These are phyloP conservation scores for Steromphala cineraria DNA, from an alignment of 2,888 invertebrate species.

Conservation along the genomic window DNA sequence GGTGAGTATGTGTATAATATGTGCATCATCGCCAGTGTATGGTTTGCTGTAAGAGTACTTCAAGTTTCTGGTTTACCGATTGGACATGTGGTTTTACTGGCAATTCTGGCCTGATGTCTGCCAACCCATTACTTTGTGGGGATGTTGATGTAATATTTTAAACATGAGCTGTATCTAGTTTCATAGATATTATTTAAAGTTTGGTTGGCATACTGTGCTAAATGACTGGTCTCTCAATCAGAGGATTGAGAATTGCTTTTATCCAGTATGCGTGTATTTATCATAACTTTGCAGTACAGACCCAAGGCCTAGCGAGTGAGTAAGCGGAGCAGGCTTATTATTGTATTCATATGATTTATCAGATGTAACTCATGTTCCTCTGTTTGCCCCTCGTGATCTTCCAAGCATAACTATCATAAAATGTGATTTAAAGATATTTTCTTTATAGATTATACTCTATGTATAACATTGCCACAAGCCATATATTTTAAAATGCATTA, in stretches of 20 bases:
- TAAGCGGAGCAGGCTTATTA: background rate
- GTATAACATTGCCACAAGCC: conserved; percentile 11
- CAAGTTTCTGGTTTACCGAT: background rate
- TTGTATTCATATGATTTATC: conserved; percentile 12
- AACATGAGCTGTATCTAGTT: conserved; percentile 20
- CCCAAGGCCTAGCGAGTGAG: background rate
- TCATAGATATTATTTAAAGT: conserved; percentile 21
- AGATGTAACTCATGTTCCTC: background rate
- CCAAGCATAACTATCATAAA: conserved; percentile 17
- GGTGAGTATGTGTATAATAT: background rate
- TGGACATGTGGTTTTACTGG: conserved; percentile 7
- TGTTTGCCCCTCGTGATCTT: conserved; percentile 16
- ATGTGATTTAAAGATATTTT: conserved; percentile 18
- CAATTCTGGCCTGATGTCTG: background rate
- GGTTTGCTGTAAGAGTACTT: conserved; percentile 19
- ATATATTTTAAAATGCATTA: conserved; percentile 9
- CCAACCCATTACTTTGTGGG: conserved; percentile 19
- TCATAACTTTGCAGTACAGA: background rate
- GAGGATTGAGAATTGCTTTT: conserved; percentile 11
- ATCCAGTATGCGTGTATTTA: conserved; percentile 13
- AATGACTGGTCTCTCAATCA: conserved; percentile 8
- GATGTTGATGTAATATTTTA: conserved; percentile 24
- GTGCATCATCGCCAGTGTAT: conserved; percentile 2
- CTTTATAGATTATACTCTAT: conserved; percentile 5
- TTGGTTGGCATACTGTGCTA: conserved; percentile 10